Evolutionary conservation across 2,113 vertebrate species (phyloP), one percentile per base, ranked within the genome.

Genomic region (Pterophyllum scalare): DNA sequence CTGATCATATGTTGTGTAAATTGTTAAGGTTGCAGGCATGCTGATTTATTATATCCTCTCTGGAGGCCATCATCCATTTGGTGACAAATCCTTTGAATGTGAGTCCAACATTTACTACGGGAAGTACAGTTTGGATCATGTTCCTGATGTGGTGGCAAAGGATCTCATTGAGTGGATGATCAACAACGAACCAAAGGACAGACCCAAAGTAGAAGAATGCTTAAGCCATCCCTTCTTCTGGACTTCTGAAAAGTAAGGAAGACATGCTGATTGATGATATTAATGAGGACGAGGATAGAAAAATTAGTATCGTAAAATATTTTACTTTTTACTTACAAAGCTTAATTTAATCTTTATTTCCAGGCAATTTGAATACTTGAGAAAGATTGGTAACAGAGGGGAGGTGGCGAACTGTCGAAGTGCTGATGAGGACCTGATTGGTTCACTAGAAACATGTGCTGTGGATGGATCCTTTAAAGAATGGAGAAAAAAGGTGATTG

Each of bases 151-250:
- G 33, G 61, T 93, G 28, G 91, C 90, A 3, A 91, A 91, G 10
- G 93, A 95, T 84, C 94, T 95, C 2, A 88, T 94, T 0, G 77
- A 94, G 64, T 11, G 54, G 77, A 95, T 95, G 95, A 95, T 95
- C 38, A 56, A 72, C 20, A 7, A 81, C 56, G 82, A 93, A 7
- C 87, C 89, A 59, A 56, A 52, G 3, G 7, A 86, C 0, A 92
- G 94, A 92, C 93, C 91, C 3, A 82, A 19, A 62, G 90, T 95
- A 74, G 28, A 89, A 26, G 52, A 93, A 49, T 91, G 91, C 12
- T 79, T 95, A 28, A 58, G 5, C 46, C 95, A 95, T 79, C 93
- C 95, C 24, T 94, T 93, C 77, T 95, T 95, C 84, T 95, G 94
- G 93, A 26, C 3, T 14, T 1, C 8, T 33, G 8, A 54, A 1